phyloP scores from a whole-genome alignment of 1,140 invertebrate genomes.

The Zaprionus africanus region DNA sequence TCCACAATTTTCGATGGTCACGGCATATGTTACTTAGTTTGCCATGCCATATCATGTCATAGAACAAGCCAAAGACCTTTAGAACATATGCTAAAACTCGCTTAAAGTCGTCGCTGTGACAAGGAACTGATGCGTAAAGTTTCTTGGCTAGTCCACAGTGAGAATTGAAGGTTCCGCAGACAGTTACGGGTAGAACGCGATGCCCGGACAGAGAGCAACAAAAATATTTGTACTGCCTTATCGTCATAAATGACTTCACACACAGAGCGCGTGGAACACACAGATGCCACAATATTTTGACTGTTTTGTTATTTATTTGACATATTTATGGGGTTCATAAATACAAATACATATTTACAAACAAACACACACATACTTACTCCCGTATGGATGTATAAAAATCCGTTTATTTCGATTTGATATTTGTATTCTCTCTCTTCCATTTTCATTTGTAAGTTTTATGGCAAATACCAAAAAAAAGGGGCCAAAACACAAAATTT shows the following conservation, averaged over 20 bases:
- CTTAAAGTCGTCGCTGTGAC: neutral
- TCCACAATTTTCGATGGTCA: no score
- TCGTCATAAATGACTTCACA: conserved; percentile 62
- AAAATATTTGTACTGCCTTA: conserved; percentile 42
- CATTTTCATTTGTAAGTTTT: conserved; percentile 63
- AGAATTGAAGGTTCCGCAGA: conserved; percentile 9
- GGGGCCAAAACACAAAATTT: conserved; percentile 37
- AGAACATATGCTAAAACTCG: neutral
- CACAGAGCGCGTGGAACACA: conserved; percentile 41
- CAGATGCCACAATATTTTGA: conserved; percentile 79
- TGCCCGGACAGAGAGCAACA: neutral
- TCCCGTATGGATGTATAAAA: conserved; percentile 50
- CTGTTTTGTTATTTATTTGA: conserved; percentile 80
- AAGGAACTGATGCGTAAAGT: conserved; percentile 24
- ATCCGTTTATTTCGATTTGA: conserved; percentile 79
- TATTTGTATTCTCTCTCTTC: conserved; percentile 39
- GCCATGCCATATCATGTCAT: no score
- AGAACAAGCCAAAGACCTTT: neutral
- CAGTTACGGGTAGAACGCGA: conserved; percentile 12
- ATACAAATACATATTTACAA: conserved; percentile 63
- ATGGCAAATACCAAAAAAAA: conserved; percentile 57
- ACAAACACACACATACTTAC: conserved; percentile 58
- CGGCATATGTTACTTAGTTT: no score
- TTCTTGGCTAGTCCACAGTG: conserved; percentile 15
- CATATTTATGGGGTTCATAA: conserved; percentile 81